Evolutionary conservation across 2,113 vertebrate species (phyloP), one percentile per base, ranked within the genome.

Genomic region (Notothenia coriiceps): DNA sequence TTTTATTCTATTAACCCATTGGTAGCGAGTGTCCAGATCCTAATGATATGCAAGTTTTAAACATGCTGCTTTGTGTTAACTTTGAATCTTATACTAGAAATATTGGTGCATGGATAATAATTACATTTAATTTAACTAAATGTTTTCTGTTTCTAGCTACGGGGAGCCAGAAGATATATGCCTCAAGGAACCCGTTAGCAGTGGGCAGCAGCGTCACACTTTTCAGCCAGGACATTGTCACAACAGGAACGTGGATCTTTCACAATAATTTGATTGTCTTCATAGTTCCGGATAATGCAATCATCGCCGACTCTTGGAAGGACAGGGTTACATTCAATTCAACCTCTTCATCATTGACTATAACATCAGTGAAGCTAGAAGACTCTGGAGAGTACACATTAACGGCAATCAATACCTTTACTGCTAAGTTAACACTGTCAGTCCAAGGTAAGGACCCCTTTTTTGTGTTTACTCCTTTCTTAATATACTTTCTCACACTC

Each of bases 161-260:
- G 8, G 43, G 67, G 82, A 0, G 0, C 43, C 20, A 90, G 20
- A 54, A 0, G 0, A 33, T 94, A 49, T 1, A 22, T 22, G 70
- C 90, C 25, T 91, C 91, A 5, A 0, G 52, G 10, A 93, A 94
- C 63, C 89, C 90, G 0, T 1, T 89, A n/a, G 2, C 74, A 9
- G 89, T 92, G 3, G 93, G 93, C 55, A 79, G 14, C 54, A 86
- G 85, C 18, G 89, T 93, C 43, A 94, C 90, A 4, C 57, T 95
- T 20, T 71, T 0, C 68, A 84, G 74, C n/a, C 0, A 3, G 0
- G 0, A 0, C 2, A 0, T 0, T 10, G 56, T 92, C 33, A 0
- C 0, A 1, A 0, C 2, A 8, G 94, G 93, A 0, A 6, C 2
- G 10, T 95, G 95, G 95, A 0, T 61, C 2, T 86, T 83, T 43